phyloP scores from a whole-genome alignment of 2,888 invertebrate species.

The Eulithis prunata region DNA sequence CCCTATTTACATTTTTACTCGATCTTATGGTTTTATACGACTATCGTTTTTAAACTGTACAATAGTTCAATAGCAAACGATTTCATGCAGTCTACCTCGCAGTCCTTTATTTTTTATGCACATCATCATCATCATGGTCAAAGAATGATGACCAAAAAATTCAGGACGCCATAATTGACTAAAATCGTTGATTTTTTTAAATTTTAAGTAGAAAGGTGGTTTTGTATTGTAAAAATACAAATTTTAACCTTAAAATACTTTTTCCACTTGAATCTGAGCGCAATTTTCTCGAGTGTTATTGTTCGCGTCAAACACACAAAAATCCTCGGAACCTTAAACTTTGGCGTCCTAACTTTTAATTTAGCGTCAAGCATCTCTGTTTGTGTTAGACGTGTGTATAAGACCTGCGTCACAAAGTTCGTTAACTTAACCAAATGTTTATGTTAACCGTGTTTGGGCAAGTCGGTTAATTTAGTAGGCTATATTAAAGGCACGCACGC shows the following conservation, averaged over 20 bases:
- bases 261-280: background rate
- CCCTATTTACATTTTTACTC: no score
- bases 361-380: constrained; percentile 45
- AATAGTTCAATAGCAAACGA: background rate
- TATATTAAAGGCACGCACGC: constrained; percentile 70
- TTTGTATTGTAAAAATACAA: background rate
- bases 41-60: no score
- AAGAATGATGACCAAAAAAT: no score
- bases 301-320: constrained; percentile 7
- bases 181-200: no score
- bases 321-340: constrained; percentile 18
- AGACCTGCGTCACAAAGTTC: constrained; percentile 59
- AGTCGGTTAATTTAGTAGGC: constrained; percentile 68
- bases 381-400: constrained; percentile 45
- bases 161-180: no score
- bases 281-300: background rate
- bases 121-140: no score
- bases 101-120: no score
- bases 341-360: constrained; percentile 45
- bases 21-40: background rate
- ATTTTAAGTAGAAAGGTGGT: no score
- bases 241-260: background rate
- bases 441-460: constrained; percentile 63
- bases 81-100: no score
- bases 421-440: constrained; percentile 64